Evolutionary conservation across 2,113 vertebrate genomes (phyloP).

Genomic region (Pholis gunnellus): DNA sequence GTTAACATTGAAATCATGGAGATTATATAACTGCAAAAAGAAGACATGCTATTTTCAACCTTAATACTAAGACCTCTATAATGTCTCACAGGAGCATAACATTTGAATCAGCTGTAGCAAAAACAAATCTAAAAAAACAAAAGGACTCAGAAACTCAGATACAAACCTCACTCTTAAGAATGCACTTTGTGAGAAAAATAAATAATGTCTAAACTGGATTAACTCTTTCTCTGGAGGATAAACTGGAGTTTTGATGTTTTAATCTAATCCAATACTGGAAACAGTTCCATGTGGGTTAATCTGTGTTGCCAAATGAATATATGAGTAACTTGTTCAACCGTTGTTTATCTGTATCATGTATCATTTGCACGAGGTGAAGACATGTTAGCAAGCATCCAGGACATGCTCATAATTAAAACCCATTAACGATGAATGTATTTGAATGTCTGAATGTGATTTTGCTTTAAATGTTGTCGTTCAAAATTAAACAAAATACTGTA

Average conservation of each 20-base stretch:
- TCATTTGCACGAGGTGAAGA: slow-evolving; percentile 77
- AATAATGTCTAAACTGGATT: slow-evolving; percentile 57
- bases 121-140: slow-evolving; percentile 14
- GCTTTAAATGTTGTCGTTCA: slow-evolving; percentile 8
- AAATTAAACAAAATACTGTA: neutral
- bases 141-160: neutral
- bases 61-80: slow-evolving; percentile 2
- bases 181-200: slow-evolving; percentile 52
- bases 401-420: slow-evolving; percentile 55
- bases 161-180: slow-evolving; percentile 43
- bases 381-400: slow-evolving; percentile 37
- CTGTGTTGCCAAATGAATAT: slow-evolving; percentile 32
- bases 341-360: slow-evolving; percentile 62
- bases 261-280: slow-evolving; percentile 29
- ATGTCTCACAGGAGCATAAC: neutral
- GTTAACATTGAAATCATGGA: neutral
- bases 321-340: slow-evolving; percentile 12
- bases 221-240: slow-evolving; percentile 35
- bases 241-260: slow-evolving; percentile 67
- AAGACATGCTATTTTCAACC: slow-evolving; percentile 17
- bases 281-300: slow-evolving; percentile 4
- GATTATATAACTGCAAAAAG: slow-evolving; percentile 4
- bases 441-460: slow-evolving; percentile 17
- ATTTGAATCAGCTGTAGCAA: slow-evolving; percentile 5
- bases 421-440: slow-evolving; percentile 25